Base-by-base conservation (phyloP, 2,113 vertebrate species). In the Lontra canadensis region DNA sequence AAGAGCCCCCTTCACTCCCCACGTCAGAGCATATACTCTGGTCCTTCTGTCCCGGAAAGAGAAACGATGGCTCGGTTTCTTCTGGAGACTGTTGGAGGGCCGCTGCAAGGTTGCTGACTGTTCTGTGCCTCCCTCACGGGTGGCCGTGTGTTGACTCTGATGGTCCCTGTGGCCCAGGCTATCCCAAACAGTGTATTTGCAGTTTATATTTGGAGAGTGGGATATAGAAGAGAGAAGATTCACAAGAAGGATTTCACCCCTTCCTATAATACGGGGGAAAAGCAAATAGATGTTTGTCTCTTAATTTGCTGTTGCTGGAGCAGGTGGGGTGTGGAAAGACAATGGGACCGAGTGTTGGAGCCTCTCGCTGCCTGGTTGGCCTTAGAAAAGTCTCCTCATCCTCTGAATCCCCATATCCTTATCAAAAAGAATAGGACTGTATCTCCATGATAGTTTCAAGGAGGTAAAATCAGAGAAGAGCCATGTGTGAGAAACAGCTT, bases 301-400 rank as follows among this genome's bases (percentile, higher is more conserved):
- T 78, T 29, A 17, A 82, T 18, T 47, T 5, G 21, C 59, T 49
- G 3, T 25, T 36, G 39, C 44, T 11, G 20, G 55, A 21, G 2
- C 31, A 5, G 47, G 49, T 36, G 8, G 1, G 1, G 7, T 11
- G 31, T 15, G 14, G 61, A 10, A 18, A 15, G 57, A 42, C 34
- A n/a, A 8, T 2, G 39, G 63, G 26, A 34, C 25, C 55, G n/a
- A 25, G 23, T 8, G 18, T 9, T 6, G 4, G 59, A 34, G 34
- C 59, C 25, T 44, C 21, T 42, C 20, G 1, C 10, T 31, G 15
- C 0, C 52, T 4, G 8, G n/a, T 36, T 23, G 0, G n/a, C 74
- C 63, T 25, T 55, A 4, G n/a, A 55, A 59, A 34, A 67, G 52
- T 1, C 5, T 1, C 49, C 25, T 67, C 26, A 18, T 1, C 29